Evolutionary conservation across 2,113 vertebrate species (phyloP).

Genomic region (Paradisaea rubra): DNA sequence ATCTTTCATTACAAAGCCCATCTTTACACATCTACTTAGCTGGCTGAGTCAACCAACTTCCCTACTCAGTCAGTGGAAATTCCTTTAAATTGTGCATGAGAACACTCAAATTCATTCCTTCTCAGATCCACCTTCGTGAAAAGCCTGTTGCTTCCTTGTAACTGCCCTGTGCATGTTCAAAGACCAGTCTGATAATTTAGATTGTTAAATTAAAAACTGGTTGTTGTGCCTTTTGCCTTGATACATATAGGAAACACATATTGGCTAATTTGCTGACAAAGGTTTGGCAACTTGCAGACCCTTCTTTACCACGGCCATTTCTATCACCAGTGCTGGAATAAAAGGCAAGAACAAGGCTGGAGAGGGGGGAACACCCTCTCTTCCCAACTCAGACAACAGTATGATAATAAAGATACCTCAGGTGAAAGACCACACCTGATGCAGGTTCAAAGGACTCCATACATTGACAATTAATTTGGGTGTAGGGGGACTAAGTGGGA

Average conservation of each 20-base stretch:
- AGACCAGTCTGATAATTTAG: background rate
- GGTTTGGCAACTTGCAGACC: background rate
- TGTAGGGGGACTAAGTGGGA: background rate
- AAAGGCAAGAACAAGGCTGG: background rate
- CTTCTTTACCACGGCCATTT: background rate
- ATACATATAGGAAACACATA: background rate
- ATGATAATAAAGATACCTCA: background rate
- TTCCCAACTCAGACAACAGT: background rate
- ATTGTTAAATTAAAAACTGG: background rate
- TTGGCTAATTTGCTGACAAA: background rate
- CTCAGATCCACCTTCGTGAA: background rate
- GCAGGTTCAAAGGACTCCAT: background rate
- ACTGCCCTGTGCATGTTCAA: background rate
- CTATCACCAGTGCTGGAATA: background rate
- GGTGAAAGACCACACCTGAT: background rate
- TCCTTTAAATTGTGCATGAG: background rate
- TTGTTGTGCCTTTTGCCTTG: background rate
- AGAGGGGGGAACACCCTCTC: background rate
- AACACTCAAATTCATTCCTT: background rate
- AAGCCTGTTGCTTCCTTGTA: background rate
- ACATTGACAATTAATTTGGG: background rate
- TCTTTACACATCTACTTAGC: background rate
- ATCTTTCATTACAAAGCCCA: background rate
- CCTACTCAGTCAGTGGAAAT: background rate
- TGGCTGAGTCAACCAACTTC: background rate